Conservation (phyloP, 2,888 invertebrate genomes). For the Cheilosia vulpina region DNA sequence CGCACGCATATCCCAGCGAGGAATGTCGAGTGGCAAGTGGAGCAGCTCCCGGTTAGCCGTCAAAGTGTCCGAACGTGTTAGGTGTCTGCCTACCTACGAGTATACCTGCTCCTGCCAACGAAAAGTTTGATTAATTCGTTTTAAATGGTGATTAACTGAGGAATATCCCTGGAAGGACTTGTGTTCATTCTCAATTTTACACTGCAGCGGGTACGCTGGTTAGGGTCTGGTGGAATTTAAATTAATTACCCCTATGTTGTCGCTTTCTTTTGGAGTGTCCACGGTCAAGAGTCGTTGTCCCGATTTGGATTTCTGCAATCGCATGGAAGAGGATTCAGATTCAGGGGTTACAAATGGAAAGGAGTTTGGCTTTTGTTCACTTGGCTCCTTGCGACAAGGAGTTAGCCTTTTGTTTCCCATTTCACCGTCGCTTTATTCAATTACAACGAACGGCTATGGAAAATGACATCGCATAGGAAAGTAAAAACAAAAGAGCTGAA, state of each 20-base stretch:
- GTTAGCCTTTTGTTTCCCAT: conserved; percentile 35
- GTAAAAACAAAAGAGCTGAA: conserved; percentile 33
- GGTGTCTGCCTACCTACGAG: background rate
- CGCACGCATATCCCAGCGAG: conserved; percentile 17
- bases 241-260: conserved; percentile 39
- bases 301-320: conserved; percentile 15
- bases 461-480: conserved; percentile 22
- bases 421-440: conserved; percentile 44
- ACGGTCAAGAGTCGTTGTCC: background rate
- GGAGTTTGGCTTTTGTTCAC: conserved; percentile 45
- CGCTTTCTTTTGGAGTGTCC: conserved; percentile 1
- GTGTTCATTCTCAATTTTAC: background rate
- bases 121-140: conserved; percentile 44
- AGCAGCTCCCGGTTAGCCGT: background rate
- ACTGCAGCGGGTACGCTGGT: background rate
- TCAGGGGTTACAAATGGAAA: conserved; percentile 7
- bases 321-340: conserved; percentile 2
- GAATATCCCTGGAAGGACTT: conserved; percentile 11
- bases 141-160: conserved; percentile 36
- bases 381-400: conserved; percentile 26
- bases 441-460: conserved; percentile 37
- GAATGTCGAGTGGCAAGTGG: conserved; percentile 17
- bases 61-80: conserved; percentile 17
- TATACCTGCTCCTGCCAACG: conserved; percentile 15
- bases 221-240: background rate